These are phyloP conservation scores for Noctua pronuba DNA, from an alignment of 2,888 invertebrate genomes.

Conservation along the genomic window DNA sequence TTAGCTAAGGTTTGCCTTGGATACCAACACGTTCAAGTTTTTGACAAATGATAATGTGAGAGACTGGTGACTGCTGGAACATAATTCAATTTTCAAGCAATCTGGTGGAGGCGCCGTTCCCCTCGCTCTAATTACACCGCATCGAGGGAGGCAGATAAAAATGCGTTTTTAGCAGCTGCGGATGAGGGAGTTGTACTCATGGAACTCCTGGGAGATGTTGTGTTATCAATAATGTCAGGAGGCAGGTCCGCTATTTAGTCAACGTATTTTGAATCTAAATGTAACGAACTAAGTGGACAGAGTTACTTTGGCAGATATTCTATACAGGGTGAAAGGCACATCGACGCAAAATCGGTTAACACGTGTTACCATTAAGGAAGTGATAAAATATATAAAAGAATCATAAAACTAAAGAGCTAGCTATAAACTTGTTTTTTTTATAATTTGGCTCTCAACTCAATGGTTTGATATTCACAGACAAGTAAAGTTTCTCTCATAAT, in stretches of 20 bases:
- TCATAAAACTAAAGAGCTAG: slow-evolving; percentile 7
- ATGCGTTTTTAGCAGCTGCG: slow-evolving; percentile 46
- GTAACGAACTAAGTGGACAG: neutral
- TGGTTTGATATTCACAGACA: neutral
- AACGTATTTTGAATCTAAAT: neutral
- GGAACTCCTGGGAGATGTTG: slow-evolving; percentile 14
- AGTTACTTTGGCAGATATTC: neutral
- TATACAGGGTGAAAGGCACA: neutral
- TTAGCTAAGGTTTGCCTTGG: neutral
- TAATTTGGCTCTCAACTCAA: neutral
- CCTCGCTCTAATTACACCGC: slow-evolving; percentile 68
- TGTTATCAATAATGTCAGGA: neutral
- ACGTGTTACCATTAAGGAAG: neutral
- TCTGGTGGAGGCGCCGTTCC: slow-evolving; percentile 81
- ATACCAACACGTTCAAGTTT: neutral
- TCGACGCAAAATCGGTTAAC: neutral
- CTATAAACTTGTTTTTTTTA: slow-evolving; percentile 13
- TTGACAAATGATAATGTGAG: neutral
- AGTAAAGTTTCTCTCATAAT: neutral
- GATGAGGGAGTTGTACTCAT: slow-evolving; percentile 20
- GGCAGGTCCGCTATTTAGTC: neutral
- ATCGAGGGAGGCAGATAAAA: slow-evolving; percentile 55
- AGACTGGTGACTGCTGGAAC: slow-evolving; percentile 11
- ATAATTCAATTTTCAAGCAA: slow-evolving; percentile 87
- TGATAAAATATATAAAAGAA: too few relatives aligned